These are phyloP conservation scores for Neuroterus valhalla DNA, from an alignment of 1,140 invertebrate species.

Conservation along the genomic window DNA sequence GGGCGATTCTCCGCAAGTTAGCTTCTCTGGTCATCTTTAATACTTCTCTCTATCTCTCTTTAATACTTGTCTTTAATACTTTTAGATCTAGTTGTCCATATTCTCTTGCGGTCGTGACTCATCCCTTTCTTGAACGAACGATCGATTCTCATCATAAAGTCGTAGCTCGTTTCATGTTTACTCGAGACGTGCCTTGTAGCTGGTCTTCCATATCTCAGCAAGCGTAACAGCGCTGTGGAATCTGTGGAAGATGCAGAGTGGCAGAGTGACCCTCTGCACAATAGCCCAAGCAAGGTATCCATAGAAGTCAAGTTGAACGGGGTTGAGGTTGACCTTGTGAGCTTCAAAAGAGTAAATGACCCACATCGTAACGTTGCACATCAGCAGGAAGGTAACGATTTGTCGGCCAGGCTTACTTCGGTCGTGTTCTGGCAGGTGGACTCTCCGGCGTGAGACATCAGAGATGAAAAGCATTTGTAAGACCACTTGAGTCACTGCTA, in stretches of 20 bases:
- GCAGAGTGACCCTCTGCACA: constrained; percentile 93
- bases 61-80: background rate
- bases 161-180: constrained; percentile 71
- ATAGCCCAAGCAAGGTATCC: constrained; percentile 95
- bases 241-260: constrained; percentile 96
- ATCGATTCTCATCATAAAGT: constrained; percentile 35
- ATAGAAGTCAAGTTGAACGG: constrained; percentile 94
- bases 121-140: constrained; percentile 35
- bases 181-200: constrained; percentile 93
- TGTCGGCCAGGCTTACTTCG: constrained; percentile 95
- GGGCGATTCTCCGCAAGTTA: background rate
- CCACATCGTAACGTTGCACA: constrained; percentile 97
- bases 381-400: constrained; percentile 94
- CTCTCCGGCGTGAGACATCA: constrained; percentile 91
- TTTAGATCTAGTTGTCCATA: background rate
- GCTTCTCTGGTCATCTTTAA: background rate
- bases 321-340: constrained; percentile 93
- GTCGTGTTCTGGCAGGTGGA: constrained; percentile 93
- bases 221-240: constrained; percentile 98
- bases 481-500: constrained; percentile 91
- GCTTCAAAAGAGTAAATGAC: constrained; percentile 97
- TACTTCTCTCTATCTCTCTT: background rate
- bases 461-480: constrained; percentile 96
- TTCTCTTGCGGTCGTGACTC: constrained; percentile 1
- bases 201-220: constrained; percentile 98